These are phyloP conservation scores for Neosilurus hyrtlii DNA, from an alignment of 2,797 vertebrate species.

Conservation along the genomic window DNA sequence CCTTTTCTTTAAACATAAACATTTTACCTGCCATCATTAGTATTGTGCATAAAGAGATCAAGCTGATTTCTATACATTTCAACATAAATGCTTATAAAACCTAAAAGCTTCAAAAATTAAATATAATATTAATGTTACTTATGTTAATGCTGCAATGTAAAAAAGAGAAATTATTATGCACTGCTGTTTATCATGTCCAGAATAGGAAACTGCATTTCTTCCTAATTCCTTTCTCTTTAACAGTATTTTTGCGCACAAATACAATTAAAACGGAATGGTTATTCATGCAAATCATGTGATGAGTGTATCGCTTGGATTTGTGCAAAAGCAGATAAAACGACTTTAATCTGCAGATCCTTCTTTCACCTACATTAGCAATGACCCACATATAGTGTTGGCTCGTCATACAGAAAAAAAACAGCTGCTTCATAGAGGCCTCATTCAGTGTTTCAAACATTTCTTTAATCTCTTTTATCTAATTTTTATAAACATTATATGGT, in stretches of 20 bases:
- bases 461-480: not conserved
- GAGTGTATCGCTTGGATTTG: constrained; percentile 74
- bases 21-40: constrained; percentile 29
- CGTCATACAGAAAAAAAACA: constrained; percentile 28
- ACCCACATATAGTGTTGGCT: constrained; percentile 71
- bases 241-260: constrained; percentile 55
- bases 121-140: not conserved
- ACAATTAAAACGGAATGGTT: constrained; percentile 46
- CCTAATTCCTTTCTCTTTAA: not conserved
- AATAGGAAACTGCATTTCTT: not conserved
- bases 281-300: constrained; percentile 72
- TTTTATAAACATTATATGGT: not conserved
- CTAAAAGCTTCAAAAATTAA: not conserved
- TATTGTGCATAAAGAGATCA: constrained; percentile 8
- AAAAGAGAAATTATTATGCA: not conserved
- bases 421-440: not conserved
- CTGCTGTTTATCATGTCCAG: not conserved
- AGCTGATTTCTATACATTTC: constrained; percentile 24
- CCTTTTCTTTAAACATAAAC: constrained; percentile 32
- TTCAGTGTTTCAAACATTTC: not conserved
- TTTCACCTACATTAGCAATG: constrained; percentile 77
- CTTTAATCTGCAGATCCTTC: constrained; percentile 76
- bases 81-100: not conserved
- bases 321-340: constrained; percentile 74
- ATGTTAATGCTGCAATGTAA: too few species aligned